phyloP scores from a whole-genome alignment of 2,113 vertebrate species.

The Albula goreensis region DNA sequence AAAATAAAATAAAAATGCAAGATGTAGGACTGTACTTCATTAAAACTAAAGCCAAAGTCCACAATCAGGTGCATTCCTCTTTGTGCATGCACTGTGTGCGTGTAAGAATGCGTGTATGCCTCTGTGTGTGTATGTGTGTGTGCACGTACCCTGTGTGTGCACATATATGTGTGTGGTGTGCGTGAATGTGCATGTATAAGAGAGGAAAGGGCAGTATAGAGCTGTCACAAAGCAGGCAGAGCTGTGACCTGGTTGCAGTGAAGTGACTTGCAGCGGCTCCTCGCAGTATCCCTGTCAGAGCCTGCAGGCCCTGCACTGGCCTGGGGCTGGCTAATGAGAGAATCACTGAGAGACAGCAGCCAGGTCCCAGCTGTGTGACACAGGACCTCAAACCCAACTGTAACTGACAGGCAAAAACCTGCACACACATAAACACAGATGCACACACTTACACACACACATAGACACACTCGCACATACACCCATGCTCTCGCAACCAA shows the following conservation, averaged over 20 bases:
- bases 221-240: conserved; percentile 59
- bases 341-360: conserved; percentile 22
- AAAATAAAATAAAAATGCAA: conserved; percentile 25
- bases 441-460: conserved; percentile 1
- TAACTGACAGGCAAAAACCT: background rate
- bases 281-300: conserved; percentile 74
- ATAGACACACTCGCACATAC: background rate
- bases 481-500: background rate
- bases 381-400: background rate
- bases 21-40: conserved; percentile 30
- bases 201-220: conserved; percentile 66
- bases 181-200: conserved; percentile 26
- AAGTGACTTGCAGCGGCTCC: conserved; percentile 53
- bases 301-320: conserved; percentile 68
- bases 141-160: background rate
- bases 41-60: conserved; percentile 32
- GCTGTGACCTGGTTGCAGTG: conserved; percentile 69
- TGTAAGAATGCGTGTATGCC: conserved; percentile 17
- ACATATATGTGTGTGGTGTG: conserved; percentile 5
- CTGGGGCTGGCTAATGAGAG: conserved; percentile 71
- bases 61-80: background rate
- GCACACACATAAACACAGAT: background rate
- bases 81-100: conserved; percentile 20
- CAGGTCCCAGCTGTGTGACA: conserved; percentile 66
- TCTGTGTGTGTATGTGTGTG: background rate